Conservation (phyloP, 1,140 invertebrate genomes). For the Venustaconcha ellipsiformis region DNA sequence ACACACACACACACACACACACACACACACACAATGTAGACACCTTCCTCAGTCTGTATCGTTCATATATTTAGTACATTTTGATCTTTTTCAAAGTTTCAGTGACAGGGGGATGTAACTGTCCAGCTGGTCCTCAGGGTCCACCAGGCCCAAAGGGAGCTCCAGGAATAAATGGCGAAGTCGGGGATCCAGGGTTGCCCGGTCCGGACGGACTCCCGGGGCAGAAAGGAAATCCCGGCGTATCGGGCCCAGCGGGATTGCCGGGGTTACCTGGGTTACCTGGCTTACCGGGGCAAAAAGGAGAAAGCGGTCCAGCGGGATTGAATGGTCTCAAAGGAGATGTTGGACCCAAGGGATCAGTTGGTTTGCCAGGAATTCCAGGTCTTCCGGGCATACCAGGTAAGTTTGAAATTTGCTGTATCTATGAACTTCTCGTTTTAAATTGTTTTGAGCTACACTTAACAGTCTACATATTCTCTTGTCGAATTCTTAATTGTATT, state of each 20-base stretch:
- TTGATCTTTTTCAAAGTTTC: too few relatives aligned
- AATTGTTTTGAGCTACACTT: too few relatives aligned
- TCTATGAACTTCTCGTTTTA: too few relatives aligned
- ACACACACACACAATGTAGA: too few relatives aligned
- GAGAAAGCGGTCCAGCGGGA: conserved; percentile 5
- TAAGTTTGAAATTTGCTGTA: too few relatives aligned
- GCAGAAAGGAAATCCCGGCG: conserved; percentile 6
- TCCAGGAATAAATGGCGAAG: conserved; percentile 11
- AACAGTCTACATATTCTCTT: too few relatives aligned
- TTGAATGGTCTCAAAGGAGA: conserved; percentile 4
- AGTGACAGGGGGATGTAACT: not conserved
- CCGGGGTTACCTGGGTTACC: conserved; percentile 5
- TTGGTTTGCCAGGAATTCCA: conserved; percentile 1
- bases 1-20: too few relatives aligned
- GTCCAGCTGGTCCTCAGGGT: conserved; percentile 12
- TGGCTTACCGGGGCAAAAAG: conserved; percentile 15
- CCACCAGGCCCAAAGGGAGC: conserved; percentile 6
- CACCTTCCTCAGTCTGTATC: too few relatives aligned
- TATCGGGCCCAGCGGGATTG: conserved; percentile 10
- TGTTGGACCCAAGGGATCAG: not conserved
- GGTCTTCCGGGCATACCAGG: conserved; percentile 9
- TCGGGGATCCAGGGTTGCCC: conserved; percentile 9
- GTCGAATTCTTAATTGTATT: too few relatives aligned
- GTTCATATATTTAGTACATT: too few relatives aligned
- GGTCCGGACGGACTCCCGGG: conserved; percentile 12